Base-by-base conservation (phyloP, 92 coral and sea anemone genomes). In the Montipora capitata region DNA sequence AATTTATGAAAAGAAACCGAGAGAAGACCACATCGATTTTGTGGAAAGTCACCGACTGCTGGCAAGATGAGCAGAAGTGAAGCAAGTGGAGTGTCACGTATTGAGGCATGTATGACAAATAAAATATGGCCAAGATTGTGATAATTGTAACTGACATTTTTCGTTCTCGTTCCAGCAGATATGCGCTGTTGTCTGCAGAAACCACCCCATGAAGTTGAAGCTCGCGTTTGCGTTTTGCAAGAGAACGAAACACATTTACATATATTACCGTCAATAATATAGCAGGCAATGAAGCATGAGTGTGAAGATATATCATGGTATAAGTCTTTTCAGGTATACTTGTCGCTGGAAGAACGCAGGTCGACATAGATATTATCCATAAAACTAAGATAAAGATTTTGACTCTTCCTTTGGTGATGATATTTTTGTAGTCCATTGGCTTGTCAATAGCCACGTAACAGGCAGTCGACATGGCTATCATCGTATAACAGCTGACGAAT, bases 211-310 rank as follows among this genome's bases (percentile, higher is more conserved):
- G 41, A 1, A 8, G 8, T 45, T 75, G 77, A 6, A 88, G 81
- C 3, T 64, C 82, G 14, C 56, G 88, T 12, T 65, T 74, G 10
- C 87, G 72, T 45, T 81, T 74, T 49, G 82, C 40, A 57, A 88
- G 83, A 45, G 88, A 81, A 1, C 82, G 81, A 48, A 82, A 88
- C 49, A 91, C 88, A 3, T 68, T 63, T 43, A 45, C 13, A 62
- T 91, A 91, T 20, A 91, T 68, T 1, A 75, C 84, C 9, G 94
- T 82, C 27, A 91, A 54, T 66, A 78, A 62, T 10, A 91, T 27
- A 51, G 88, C 68, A 11, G 94, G 94, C 7, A 87, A 20, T 15
- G 94, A 65, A 7, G 79, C 94, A 72, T 91, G 94, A 43, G 88
- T 91, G 85, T 91, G 91, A 62, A 82, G 63, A 65, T 91, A 91